Base-by-base conservation (phyloP, 2,797 vertebrate genomes). In the Urosaurus nigricauda region DNA sequence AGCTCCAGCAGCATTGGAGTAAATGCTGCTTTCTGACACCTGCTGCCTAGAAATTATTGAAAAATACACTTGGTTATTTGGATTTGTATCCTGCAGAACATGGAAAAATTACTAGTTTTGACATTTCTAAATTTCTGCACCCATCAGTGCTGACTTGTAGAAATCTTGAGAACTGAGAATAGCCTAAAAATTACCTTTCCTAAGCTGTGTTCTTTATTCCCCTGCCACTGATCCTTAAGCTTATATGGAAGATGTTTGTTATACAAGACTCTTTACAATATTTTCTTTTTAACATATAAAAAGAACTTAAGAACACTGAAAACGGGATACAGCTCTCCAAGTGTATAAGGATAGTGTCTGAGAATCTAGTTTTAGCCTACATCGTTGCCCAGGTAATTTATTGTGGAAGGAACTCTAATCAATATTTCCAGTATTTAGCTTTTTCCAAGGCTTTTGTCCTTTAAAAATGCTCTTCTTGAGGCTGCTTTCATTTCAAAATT, bases 401-500 rank as follows among this genome's bases (percentile, higher is more conserved):
- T 71, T 80, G 86, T 35, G 60, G 75, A 79, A 12, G 40, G 51
- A 53, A 79, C 9, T 26, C 16, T 37, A 79, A 86, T 70, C 60
- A 56, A 32, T 87, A 70, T 80, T 80, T 58, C 21, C 40, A 80
- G 78, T 32, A 24, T 80, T 80, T 37, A 37, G 21, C 11, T 86
- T 86, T 53, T 37, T 16, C 40, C 32, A 51, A 29, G 35, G 53
- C n/a, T 86, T 79, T 56, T 79, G 26, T 68, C 63, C 75, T 65
- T 35, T 19, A 75, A 43, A 60, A 47, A 73, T 21, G 8, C 37
- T 73, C 19, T 73, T 65, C 7, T 11, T 79, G n/a, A 53, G 51
- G 75, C 60, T 79, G 43, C 63, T 71, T 87, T 56, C 24, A 80
- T 56, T 87, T 43, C 65, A 80, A 71, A 87, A 80, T 70, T 58